A percentile compares a stretch with the other conserved stretches of the same genome.
Conservation (phyloP, 2,888 invertebrate genomes). For the Dryobotodes eremita region DNA sequence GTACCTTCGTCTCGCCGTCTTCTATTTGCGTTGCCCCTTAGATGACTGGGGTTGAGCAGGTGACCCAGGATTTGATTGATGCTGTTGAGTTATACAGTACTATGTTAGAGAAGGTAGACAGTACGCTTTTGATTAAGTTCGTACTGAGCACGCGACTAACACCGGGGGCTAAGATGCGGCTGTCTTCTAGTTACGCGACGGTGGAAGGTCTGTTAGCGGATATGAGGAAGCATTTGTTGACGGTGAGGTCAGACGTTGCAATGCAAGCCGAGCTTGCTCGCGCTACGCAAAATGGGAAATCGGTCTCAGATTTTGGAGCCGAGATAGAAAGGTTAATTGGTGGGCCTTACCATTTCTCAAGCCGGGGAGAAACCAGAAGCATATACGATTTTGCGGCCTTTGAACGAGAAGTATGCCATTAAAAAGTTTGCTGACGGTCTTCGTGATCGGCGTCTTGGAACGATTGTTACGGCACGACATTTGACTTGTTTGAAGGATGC, state of each 20-base stretch:
- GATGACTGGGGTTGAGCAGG: too few species aligned
- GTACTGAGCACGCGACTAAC: background rate
- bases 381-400: constrained; percentile 17
- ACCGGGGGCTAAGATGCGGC: background rate
- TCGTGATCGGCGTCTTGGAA: constrained; percentile 9
- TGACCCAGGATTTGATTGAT: background rate
- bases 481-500: constrained; percentile 11
- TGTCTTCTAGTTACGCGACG: too few species aligned
- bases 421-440: constrained; percentile 12
- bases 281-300: constrained; percentile 9
- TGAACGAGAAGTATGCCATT: constrained; percentile 21
- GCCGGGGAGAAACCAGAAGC: constrained; percentile 4
- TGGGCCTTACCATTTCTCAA: background rate
- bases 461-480: constrained; percentile 17
- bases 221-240: too few species aligned
- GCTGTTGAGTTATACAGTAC: background rate
- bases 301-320: constrained; percentile 1
- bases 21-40: too few species aligned
- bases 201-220: too few species aligned
- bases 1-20: too few species aligned
- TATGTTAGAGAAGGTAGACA: background rate
- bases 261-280: constrained; percentile 11
- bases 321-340: background rate
- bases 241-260: background rate
- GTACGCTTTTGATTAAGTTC: background rate